These are phyloP conservation scores for Ceyx melanurus DNA, from an alignment of 2,113 vertebrate species.

Conservation along the genomic window DNA sequence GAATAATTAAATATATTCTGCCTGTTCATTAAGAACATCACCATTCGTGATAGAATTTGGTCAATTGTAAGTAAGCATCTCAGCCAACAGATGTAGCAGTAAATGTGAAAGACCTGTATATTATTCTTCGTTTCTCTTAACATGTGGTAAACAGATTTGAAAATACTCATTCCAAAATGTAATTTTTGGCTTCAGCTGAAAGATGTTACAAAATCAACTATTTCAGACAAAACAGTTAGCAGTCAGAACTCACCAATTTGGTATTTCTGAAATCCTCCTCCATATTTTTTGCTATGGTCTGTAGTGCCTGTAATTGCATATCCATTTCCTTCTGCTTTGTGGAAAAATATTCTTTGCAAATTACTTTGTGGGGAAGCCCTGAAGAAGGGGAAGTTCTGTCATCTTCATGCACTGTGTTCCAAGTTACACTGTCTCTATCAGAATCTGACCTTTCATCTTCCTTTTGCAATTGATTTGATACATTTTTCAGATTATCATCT, in stretches of 20 bases:
- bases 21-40: background rate
- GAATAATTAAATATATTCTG: background rate
- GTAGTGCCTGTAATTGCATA: conserved; percentile 77
- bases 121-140: background rate
- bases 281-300: conserved; percentile 82
- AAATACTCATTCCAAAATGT: background rate
- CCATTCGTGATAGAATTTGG: background rate
- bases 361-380: background rate
- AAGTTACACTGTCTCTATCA: conserved; percentile 19
- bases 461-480: background rate
- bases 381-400: background rate
- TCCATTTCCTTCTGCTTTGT: conserved; percentile 82
- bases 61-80: fast-evolving
- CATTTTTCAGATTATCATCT: background rate
- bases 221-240: background rate
- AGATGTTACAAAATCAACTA: background rate
- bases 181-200: background rate
- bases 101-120: background rate
- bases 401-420: background rate
- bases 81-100: background rate
- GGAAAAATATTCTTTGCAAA: conserved; percentile 67
- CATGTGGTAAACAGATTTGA: background rate
- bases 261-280: conserved; percentile 82
- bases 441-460: background rate
- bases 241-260: conserved; percentile 65